phyloP scores from a whole-genome alignment of 2,888 invertebrate genomes.

The Pammene fasciana region DNA sequence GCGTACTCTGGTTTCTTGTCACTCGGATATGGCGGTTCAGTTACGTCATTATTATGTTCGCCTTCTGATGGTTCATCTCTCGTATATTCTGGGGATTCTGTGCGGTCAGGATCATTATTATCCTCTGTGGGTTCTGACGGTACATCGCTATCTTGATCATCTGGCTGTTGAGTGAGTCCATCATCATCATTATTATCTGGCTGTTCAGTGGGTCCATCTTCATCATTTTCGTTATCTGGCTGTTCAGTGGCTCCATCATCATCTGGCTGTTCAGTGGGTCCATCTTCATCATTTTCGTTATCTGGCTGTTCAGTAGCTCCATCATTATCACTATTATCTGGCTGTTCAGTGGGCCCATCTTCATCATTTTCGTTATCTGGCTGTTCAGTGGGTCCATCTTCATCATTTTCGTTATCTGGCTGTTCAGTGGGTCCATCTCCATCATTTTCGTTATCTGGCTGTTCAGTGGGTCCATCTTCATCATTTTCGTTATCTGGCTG shows the following conservation, averaged over 20 bases:
- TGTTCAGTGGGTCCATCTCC: not conserved
- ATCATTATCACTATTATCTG: not conserved
- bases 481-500: not conserved
- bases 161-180: not conserved
- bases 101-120: not conserved
- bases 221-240: not conserved
- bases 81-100: too few species aligned
- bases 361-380: not conserved
- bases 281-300: not conserved
- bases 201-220: not conserved
- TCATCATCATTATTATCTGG: not conserved
- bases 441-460: not conserved
- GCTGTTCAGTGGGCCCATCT: not conserved
- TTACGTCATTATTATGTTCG: not conserved
- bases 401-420: not conserved
- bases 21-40: not conserved
- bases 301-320: not conserved
- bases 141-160: not conserved
- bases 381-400: not conserved
- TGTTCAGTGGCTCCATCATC: not conserved
- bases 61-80: not conserved
- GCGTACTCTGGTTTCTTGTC: slow-evolving; percentile 40
- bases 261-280: not conserved
- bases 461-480: not conserved
- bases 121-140: not conserved